A percentile compares a stretch with the other conserved stretches of the same genome.
These are phyloP conservation scores for Notechis scutatus DNA, from an alignment of 2,113 vertebrate genomes.

Conservation along the genomic window DNA sequence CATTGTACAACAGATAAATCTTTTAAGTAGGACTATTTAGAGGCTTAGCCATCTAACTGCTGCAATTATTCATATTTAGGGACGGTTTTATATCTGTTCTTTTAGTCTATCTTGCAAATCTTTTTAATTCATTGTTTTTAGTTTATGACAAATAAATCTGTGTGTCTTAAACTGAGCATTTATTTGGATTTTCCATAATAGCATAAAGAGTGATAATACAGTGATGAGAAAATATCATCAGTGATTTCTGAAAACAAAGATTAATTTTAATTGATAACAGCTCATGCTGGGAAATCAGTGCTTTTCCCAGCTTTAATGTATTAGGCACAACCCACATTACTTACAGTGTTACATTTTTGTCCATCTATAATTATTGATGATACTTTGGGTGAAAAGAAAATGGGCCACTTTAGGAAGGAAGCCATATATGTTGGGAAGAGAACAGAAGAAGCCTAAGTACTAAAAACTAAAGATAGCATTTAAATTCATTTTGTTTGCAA, in stretches of 20 bases:
- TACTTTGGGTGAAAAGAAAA: constrained; percentile 38
- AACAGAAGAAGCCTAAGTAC: constrained; percentile 29
- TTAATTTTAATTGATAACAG: not conserved
- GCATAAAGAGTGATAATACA: not conserved
- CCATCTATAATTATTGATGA: constrained; percentile 38
- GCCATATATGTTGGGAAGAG: constrained; percentile 29
- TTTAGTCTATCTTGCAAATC: not conserved
- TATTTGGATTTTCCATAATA: not conserved
- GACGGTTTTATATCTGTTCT: not conserved
- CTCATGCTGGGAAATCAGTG: constrained; percentile 36
- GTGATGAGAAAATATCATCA: not conserved
- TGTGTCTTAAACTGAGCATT: constrained; percentile 15
- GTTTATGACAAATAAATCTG: constrained; percentile 8
- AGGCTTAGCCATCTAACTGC: not conserved
- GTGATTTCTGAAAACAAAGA: constrained; percentile 24
- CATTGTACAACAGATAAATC: not conserved
- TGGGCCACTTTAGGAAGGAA: constrained; percentile 32
- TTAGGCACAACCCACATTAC: constrained; percentile 21
- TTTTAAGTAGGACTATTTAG: constrained; percentile 11
- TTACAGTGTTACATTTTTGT: constrained; percentile 40
- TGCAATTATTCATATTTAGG: constrained; percentile 18
- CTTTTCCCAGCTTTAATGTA: not conserved
- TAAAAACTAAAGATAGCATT: constrained; percentile 48
- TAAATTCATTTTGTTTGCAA: constrained; percentile 53
- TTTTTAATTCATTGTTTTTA: not conserved